A percentile compares a stretch with the other conserved stretches of the same genome.
These are phyloP conservation scores for Fregata magnificens DNA, from an alignment of 2,113 vertebrate genomes.

Conservation along the genomic window DNA sequence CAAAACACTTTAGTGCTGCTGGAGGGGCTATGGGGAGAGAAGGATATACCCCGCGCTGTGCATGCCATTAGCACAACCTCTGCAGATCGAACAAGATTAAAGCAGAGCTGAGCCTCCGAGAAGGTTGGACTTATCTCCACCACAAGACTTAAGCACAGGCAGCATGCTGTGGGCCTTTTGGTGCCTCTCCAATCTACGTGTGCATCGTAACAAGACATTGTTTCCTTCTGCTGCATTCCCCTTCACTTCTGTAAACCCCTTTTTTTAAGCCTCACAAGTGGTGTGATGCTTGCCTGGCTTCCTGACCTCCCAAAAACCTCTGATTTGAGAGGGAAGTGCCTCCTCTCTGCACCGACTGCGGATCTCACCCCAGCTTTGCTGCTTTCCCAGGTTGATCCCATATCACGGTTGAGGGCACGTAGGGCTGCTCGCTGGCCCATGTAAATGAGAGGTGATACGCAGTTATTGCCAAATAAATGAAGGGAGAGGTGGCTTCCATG, in stretches of 20 bases:
- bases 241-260: background rate
- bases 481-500: background rate
- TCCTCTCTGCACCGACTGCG: background rate
- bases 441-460: fast-evolving
- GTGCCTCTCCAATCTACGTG: fast-evolving
- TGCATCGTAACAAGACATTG: fast-evolving
- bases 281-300: background rate
- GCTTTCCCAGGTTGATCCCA: background rate
- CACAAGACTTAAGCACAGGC: fast-evolving
- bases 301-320: fast-evolving
- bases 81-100: background rate
- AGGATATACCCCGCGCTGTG: background rate
- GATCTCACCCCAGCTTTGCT: background rate
- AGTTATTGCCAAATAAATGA: background rate
- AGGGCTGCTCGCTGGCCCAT: background rate
- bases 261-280: background rate
- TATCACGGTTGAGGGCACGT: background rate
- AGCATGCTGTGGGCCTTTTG: background rate
- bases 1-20: background rate
- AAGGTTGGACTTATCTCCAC: background rate
- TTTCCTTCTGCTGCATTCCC: background rate
- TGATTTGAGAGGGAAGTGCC: background rate
- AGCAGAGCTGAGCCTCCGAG: background rate
- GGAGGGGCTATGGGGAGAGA: background rate
- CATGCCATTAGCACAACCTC: background rate